Conservation (phyloP, 2,888 invertebrate species). For the Nymphalis polychloros region DNA sequence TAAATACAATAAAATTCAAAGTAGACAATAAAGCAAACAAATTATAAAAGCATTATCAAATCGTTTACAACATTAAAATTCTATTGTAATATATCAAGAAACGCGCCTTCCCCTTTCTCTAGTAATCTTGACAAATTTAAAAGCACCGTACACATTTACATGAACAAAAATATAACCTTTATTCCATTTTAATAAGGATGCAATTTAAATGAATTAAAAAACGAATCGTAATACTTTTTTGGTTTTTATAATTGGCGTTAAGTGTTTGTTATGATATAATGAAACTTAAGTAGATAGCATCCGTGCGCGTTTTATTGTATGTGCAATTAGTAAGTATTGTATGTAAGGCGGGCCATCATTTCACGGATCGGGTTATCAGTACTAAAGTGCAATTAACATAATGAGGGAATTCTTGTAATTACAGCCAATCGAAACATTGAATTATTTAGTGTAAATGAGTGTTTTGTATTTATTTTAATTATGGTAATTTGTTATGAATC, state of each 20-base stretch:
- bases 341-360: constrained; percentile 55
- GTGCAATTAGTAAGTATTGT: constrained; percentile 70
- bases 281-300: constrained; percentile 73
- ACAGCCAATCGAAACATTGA: constrained; percentile 37
- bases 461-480: constrained; percentile 3
- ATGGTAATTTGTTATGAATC: not conserved
- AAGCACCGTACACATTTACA: constrained; percentile 11
- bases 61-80: constrained; percentile 69
- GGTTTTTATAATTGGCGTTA: constrained; percentile 70
- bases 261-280: constrained; percentile 77
- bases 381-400: constrained; percentile 58
- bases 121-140: constrained; percentile 40
- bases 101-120: constrained; percentile 68
- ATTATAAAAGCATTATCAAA: constrained; percentile 75
- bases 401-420: constrained; percentile 59
- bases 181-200: constrained; percentile 40
- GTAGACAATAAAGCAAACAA: constrained; percentile 75
- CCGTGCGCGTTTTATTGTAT: constrained; percentile 60
- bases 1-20: constrained; percentile 75
- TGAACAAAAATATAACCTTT: constrained; percentile 33
- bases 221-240: constrained; percentile 42
- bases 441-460: constrained; percentile 30
- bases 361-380: constrained; percentile 54
- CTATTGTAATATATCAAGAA: constrained; percentile 75
- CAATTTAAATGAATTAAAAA: constrained; percentile 33